phyloP scores from a whole-genome alignment of 2,888 invertebrate genomes.

The Apotomis turbidana region DNA sequence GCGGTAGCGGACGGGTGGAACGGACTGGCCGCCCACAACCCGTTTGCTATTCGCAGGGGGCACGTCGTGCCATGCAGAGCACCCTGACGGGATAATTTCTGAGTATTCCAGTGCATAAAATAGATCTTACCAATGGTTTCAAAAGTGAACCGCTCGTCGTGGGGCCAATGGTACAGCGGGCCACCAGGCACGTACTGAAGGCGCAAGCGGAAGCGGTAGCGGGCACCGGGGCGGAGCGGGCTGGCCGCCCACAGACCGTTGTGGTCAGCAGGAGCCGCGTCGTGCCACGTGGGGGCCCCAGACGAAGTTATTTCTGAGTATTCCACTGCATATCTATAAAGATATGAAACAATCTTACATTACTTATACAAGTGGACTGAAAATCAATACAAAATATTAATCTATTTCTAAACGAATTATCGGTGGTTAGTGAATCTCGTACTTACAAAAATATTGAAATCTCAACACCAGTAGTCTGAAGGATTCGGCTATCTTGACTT shows the following conservation, averaged over 20 bases:
- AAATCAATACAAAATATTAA: too few species aligned
- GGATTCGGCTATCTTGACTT: too few species aligned
- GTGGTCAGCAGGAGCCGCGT: slow-evolving; percentile 51
- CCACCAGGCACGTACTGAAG: slow-evolving; percentile 85
- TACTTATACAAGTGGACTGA: too few species aligned
- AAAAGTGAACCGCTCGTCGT: slow-evolving; percentile 87
- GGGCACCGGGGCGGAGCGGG: slow-evolving; percentile 88
- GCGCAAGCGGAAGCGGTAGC: slow-evolving; percentile 89
- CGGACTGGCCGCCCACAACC: slow-evolving; percentile 67
- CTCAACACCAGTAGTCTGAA: too few species aligned
- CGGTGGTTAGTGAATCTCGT: too few species aligned
- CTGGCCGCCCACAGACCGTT: slow-evolving; percentile 65
- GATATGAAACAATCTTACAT: too few species aligned
- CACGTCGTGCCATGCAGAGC: slow-evolving; percentile 37
- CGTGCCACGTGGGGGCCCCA: slow-evolving; percentile 44
- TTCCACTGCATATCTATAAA: slow-evolving; percentile 64
- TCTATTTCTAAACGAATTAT: too few species aligned
- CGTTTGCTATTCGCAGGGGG: slow-evolving; percentile 54
- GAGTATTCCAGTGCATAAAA: slow-evolving; percentile 65
- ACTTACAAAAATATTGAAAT: too few species aligned
- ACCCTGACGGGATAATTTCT: slow-evolving; percentile 76
- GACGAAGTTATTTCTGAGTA: slow-evolving; percentile 80
- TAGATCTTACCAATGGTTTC: slow-evolving; percentile 87
- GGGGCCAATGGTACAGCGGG: slow-evolving; percentile 88
- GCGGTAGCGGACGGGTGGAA: slow-evolving; percentile 90